phyloP scores from a whole-genome alignment of 1,140 invertebrate species.

The Pachyrhynchus sulphureomaculatus region DNA sequence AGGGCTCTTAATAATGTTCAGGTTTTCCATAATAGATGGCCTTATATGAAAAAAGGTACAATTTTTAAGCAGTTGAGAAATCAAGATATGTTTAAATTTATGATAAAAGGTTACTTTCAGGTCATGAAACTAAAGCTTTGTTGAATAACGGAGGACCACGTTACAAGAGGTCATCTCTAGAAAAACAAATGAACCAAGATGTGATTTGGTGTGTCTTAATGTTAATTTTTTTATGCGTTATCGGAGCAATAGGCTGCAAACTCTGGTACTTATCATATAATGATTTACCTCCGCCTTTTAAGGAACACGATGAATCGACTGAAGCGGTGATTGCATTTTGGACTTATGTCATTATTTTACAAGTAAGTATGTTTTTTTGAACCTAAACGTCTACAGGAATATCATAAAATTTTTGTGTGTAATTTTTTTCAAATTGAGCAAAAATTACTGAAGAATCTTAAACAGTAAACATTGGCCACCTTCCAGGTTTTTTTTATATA shows the following conservation, averaged over 20 bases:
- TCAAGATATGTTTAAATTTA: too few species aligned
- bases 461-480: too few species aligned
- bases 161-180: slow-evolving; percentile 91
- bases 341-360: slow-evolving; percentile 93
- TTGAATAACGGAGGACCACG: slow-evolving; percentile 94
- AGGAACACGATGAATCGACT: slow-evolving; percentile 58
- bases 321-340: slow-evolving; percentile 90
- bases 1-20: too few species aligned
- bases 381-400: neutral
- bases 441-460: too few species aligned
- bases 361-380: slow-evolving; percentile 63
- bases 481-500: too few species aligned
- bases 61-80: too few species aligned
- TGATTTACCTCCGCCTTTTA: slow-evolving; percentile 63
- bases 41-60: too few species aligned
- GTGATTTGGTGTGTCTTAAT: slow-evolving; percentile 96
- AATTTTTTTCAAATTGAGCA: too few species aligned
- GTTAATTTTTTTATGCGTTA: slow-evolving; percentile 84
- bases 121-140: slow-evolving; percentile 98
- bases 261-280: slow-evolving; percentile 73
- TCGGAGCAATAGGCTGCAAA: slow-evolving; percentile 86
- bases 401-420: too few species aligned
- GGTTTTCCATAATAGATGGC: too few species aligned
- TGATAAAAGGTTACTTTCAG: too few species aligned
- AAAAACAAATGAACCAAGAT: slow-evolving; percentile 92